Base-by-base conservation (phyloP, 2,888 invertebrate genomes). In the Hyppa rectilinea region DNA sequence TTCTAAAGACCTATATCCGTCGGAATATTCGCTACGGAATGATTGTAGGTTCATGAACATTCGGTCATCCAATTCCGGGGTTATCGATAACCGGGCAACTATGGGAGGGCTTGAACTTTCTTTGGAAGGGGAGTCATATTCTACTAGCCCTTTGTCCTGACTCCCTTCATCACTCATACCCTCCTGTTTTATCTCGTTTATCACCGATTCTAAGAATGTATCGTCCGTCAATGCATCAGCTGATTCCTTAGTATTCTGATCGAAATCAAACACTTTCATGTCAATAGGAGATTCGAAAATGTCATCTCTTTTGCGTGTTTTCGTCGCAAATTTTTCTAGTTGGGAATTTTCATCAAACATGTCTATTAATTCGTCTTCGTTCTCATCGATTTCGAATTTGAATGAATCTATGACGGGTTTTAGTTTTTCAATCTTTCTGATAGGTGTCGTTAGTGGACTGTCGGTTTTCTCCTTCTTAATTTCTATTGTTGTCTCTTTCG, bases 161-260 rank as follows among this genome's bases (percentile, higher is more conserved):
- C 90, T 91, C 0, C 85, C 87, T 3, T 93, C 93, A 1, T 94
- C 95, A 65, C 89, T 91, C 72, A 94, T 86, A 50, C 89, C 88
- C 56, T 94, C 95, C 62, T 94, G 92, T 72, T 95, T 95, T 9
- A 96, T 95, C 80, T 96, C 96, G 73, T 94, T 95, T 53, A 96
- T 95, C 2, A 96, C 92, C 0, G 95, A 94, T 82, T 96, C 96
- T 49, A 96, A 83, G 75, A 96, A 96, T 0, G 89, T 93, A 53
- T 95, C 96, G 40, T 95, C 95, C 2, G 90, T 91, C 47, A 92
- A 83, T 5, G 89, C 92, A 31, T 94, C 94, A 6, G 89, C 85
- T 2, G 81, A 78, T 63, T 92, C 93, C 77, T 92, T 93, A 40
- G 50, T 79, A 3, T 85, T 87, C 17, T 86, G 85, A n/a, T 89